phyloP scores from a whole-genome alignment of 2,113 vertebrate species.

The Colaptes auratus region DNA sequence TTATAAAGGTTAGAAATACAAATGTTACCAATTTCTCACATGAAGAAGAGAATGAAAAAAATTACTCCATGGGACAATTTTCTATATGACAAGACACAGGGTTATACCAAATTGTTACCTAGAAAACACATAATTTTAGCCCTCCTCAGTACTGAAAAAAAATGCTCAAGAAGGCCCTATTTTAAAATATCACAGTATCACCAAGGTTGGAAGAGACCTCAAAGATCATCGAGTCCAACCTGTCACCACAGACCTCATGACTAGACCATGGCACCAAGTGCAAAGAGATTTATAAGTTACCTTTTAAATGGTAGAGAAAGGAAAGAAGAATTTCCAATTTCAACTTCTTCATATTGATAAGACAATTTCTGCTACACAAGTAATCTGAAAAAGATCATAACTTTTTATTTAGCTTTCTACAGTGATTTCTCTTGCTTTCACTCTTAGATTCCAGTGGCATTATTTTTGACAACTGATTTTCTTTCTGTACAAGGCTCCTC shows the following conservation, averaged over 20 bases:
- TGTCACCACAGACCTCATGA: no score
- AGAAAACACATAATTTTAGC: not conserved
- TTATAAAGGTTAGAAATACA: not conserved
- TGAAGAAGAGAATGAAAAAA: not conserved
- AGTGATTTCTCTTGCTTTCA: not conserved
- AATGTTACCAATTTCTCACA: not conserved
- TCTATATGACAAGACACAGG: not conserved
- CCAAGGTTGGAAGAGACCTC: no score
- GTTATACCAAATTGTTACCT: not conserved
- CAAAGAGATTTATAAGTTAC: not conserved
- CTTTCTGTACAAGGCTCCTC: not conserved
- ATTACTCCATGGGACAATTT: not conserved
- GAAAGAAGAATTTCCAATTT: not conserved
- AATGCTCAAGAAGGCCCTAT: not conserved
- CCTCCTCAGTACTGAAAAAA: not conserved
- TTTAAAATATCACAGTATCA: not conserved
- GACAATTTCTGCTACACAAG: not conserved
- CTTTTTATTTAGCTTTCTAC: not conserved
- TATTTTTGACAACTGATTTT: constrained; percentile 7
- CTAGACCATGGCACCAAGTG: no score
- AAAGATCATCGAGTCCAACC: no score
- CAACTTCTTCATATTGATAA: not conserved
- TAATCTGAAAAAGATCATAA: not conserved
- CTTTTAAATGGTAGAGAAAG: not conserved
- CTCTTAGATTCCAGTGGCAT: not conserved